These are phyloP conservation scores for Xyrauchen texanus DNA, from an alignment of 2,113 vertebrate genomes.

Conservation along the genomic window DNA sequence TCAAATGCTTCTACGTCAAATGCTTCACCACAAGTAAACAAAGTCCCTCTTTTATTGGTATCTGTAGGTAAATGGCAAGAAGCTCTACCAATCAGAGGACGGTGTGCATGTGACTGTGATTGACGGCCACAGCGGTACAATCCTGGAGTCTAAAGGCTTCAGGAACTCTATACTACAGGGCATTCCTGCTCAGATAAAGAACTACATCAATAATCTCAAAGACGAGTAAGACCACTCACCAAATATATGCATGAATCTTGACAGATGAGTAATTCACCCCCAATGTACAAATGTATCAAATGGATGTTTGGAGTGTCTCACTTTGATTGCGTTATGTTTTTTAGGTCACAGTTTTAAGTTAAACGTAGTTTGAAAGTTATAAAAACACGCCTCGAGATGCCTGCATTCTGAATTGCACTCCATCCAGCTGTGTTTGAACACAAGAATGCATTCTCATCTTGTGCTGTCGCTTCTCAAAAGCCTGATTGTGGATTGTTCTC, in stretches of 20 bases:
- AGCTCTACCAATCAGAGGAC: conserved; percentile 81
- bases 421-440: too few species aligned
- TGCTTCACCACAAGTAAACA: background rate
- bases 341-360: too few species aligned
- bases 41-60: conserved; percentile 21
- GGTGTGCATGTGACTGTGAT: conserved; percentile 87
- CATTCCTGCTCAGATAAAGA: conserved; percentile 86
- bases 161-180: conserved; percentile 84
- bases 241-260: background rate
- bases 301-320: too few species aligned
- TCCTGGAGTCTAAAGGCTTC: conserved; percentile 80
- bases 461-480: too few species aligned
- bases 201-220: conserved; percentile 79
- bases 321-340: too few species aligned
- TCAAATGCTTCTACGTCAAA: background rate
- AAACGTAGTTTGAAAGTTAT: too few species aligned
- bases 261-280: too few species aligned
- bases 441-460: too few species aligned
- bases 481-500: too few species aligned
- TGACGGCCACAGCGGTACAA: conserved; percentile 80
- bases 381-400: too few species aligned
- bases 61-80: conserved; percentile 83
- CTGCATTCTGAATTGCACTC: too few species aligned
- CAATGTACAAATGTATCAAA: too few species aligned
- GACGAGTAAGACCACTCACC: conserved; percentile 76